A percentile compares a stretch with the other conserved stretches of the same genome.
Evolutionary conservation across 2,113 vertebrate genomes (phyloP).

Genomic region (Aegithalos caudatus): DNA sequence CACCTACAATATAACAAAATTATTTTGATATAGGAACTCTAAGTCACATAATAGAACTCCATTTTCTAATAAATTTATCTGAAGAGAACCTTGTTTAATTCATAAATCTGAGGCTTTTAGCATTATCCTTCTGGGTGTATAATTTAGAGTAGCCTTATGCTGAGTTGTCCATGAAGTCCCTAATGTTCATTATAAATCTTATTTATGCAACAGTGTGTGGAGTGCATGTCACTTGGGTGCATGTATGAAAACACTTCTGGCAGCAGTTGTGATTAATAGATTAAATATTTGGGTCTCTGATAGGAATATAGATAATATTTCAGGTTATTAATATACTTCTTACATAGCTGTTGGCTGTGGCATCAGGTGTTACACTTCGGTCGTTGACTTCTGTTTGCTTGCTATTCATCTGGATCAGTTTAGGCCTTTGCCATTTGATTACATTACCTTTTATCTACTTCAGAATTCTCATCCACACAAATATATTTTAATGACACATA

Average conservation of each 20-base stretch:
- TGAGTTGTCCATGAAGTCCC: not conserved
- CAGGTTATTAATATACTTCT: not conserved
- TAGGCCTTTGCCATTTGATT: not conserved
- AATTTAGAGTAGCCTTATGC: not conserved
- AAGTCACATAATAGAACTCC: not conserved
- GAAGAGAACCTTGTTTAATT: not conserved
- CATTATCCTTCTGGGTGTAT: not conserved
- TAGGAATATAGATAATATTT: not conserved
- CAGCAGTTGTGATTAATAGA: not conserved
- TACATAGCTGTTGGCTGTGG: not conserved
- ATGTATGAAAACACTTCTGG: not conserved
- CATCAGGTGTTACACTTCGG: not conserved
- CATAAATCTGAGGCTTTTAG: not conserved
- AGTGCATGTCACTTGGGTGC: not conserved
- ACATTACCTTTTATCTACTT: not conserved
- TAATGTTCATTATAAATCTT: not conserved
- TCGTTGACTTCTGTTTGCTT: not conserved
- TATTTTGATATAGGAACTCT: not conserved
- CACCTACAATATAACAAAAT: not conserved
- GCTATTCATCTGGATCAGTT: not conserved
- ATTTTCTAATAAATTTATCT: not conserved
- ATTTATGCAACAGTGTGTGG: not conserved
- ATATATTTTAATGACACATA: not conserved
- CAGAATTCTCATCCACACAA: not conserved
- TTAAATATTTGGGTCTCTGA: not conserved